Evolutionary conservation across 35 echinoderm and acorn worm species (phyloP).

Genomic region (Stichopus chloronotus): DNA sequence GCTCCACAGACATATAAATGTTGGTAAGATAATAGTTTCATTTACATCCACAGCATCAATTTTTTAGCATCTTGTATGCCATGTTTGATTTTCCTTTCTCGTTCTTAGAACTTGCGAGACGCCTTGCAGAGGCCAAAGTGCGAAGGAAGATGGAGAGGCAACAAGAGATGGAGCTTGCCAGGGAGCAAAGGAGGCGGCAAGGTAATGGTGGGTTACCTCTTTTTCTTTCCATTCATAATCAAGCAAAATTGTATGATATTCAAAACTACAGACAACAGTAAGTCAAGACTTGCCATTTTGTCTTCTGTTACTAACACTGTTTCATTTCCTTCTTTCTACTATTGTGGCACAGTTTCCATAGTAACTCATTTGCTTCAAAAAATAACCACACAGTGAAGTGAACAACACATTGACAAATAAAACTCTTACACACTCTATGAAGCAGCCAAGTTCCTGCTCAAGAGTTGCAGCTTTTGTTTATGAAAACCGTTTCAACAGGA

Average conservation of each 20-base stretch:
- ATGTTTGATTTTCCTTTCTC: neutral
- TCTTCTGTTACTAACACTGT: constrained; percentile 6
- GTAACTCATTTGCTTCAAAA: neutral
- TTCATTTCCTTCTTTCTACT: constrained; percentile 13
- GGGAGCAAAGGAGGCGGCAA: constrained; percentile 84
- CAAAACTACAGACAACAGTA: constrained; percentile 27
- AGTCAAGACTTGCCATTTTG: constrained; percentile 30
- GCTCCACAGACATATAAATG: too few relatives aligned
- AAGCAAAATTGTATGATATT: constrained; percentile 15
- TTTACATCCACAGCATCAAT: too few relatives aligned
- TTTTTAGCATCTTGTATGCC: neutral
- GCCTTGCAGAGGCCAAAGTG: constrained; percentile 83
- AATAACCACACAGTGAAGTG: too few relatives aligned
- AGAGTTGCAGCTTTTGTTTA: too few relatives aligned
- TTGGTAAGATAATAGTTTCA: too few relatives aligned
- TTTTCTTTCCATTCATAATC: constrained; percentile 31
- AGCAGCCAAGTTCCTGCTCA: too few relatives aligned
- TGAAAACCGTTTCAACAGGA: too few relatives aligned
- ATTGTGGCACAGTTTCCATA: neutral
- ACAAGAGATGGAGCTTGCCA: constrained; percentile 54
- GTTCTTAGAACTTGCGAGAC: constrained; percentile 87
- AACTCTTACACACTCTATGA: too few relatives aligned
- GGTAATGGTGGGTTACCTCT: constrained; percentile 76
- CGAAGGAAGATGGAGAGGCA: constrained; percentile 92
- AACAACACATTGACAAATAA: too few relatives aligned